These are phyloP conservation scores for Falco concolor DNA, from an alignment of 2,797 vertebrate species.

Conservation along the genomic window DNA sequence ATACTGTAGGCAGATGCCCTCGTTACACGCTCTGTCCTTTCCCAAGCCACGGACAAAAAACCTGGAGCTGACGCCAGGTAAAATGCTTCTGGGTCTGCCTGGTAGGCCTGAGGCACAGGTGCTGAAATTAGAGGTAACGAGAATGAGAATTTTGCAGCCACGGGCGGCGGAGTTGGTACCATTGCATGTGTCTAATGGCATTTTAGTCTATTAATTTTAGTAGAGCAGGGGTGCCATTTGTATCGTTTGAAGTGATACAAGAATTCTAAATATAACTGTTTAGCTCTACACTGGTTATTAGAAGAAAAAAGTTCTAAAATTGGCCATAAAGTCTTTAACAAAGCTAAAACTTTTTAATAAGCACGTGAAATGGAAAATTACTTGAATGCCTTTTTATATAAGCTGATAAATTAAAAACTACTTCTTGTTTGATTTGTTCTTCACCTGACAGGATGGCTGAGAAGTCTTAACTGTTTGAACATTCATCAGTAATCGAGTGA, in stretches of 20 bases:
- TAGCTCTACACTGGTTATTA: neutral
- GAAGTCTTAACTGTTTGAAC: neutral
- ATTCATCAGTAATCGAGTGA: neutral
- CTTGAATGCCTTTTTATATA: neutral
- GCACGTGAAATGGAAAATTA: neutral
- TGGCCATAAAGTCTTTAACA: neutral
- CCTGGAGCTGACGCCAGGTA: neutral
- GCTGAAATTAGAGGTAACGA: neutral
- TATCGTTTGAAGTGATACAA: neutral
- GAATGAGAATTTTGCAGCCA: neutral
- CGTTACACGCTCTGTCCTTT: neutral
- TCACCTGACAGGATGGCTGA: neutral
- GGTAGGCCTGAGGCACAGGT: neutral
- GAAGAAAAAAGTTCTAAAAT: neutral
- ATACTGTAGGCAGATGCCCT: accelerated
- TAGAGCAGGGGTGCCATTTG: neutral
- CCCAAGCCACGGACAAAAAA: neutral
- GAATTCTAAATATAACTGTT: neutral
- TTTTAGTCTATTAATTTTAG: neutral
- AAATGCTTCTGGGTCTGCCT: neutral
- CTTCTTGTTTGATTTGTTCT: neutral
- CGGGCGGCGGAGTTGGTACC: neutral
- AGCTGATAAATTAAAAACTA: neutral
- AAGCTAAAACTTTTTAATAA: neutral
- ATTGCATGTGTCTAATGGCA: neutral